A percentile compares a stretch with the other conserved stretches of the same genome.
These are phyloP conservation scores for Cephus nigrinus DNA, from an alignment of 2,888 invertebrate species.

Conservation along the genomic window DNA sequence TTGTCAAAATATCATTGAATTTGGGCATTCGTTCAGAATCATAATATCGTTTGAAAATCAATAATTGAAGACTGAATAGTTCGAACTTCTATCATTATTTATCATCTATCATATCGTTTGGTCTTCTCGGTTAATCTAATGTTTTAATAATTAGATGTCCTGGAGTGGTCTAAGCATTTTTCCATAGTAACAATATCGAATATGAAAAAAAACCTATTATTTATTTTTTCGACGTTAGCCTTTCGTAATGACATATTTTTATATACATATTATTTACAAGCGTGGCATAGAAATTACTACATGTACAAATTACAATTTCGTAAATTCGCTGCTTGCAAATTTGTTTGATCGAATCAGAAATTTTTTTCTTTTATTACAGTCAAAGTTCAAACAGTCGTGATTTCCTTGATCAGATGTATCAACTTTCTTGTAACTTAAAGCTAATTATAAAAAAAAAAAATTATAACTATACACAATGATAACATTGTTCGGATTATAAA, in stretches of 20 bases:
- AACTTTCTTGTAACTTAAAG: neutral
- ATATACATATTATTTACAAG: constrained; percentile 1
- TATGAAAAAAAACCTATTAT: neutral
- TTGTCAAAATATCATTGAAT: constrained; percentile 7
- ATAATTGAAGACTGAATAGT: constrained; percentile 21
- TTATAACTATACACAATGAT: neutral
- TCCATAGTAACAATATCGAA: neutral
- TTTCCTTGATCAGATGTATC: neutral
- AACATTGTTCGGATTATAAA: neutral
- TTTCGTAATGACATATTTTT: neutral
- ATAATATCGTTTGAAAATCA: constrained; percentile 17
- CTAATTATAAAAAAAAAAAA: neutral
- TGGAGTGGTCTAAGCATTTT: constrained; percentile 14
- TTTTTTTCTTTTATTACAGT: neutral
- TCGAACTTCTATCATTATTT: constrained; percentile 14
- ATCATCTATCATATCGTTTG: neutral
- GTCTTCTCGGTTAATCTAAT: neutral
- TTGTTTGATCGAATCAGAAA: neutral
- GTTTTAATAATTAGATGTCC: constrained; percentile 10
- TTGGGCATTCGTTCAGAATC: constrained; percentile 18
- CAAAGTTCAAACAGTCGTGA: neutral
- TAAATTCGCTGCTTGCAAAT: neutral
- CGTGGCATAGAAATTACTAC: neutral
- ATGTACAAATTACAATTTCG: neutral
- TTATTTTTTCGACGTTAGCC: neutral